These are phyloP conservation scores for Passer montanus DNA, from an alignment of 2,113 vertebrate species.

Conservation along the genomic window DNA sequence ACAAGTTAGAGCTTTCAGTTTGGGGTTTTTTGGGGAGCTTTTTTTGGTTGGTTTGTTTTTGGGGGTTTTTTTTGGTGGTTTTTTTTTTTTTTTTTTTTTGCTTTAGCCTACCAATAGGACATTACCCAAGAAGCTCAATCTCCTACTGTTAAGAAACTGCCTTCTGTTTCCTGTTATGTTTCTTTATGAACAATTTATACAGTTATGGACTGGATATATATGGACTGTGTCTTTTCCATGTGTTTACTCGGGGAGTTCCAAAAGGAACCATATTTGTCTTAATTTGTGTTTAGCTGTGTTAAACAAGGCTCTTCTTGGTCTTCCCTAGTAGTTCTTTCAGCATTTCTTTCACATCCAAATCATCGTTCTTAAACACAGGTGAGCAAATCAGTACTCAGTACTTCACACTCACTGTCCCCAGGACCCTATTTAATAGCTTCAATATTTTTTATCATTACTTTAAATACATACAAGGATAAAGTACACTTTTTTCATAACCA, in stretches of 20 bases:
- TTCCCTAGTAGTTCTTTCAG: neutral
- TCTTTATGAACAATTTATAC: neutral
- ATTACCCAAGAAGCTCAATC: neutral
- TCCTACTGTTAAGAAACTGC: neutral
- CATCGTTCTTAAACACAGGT: neutral
- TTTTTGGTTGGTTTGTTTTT: too few species aligned
- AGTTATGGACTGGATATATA: neutral
- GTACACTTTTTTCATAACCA: neutral
- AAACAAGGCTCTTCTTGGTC: neutral
- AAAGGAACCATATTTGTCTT: neutral
- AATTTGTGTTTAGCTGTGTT: neutral
- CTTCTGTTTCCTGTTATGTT: neutral
- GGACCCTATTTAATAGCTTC: neutral
- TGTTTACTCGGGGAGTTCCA: neutral
- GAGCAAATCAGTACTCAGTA: neutral
- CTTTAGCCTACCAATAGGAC: neutral
- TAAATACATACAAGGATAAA: neutral
- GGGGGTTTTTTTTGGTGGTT: neutral
- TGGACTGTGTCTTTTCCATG: neutral
- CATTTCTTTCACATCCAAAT: neutral
- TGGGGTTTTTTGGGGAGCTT: neutral
- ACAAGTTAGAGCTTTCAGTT: neutral
- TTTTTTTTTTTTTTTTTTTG: neutral
- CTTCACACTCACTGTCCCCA: neutral
- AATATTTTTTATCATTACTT: neutral